Base-by-base conservation (phyloP, 2,797 vertebrate species). In the Percopsis omiscomaycus region DNA sequence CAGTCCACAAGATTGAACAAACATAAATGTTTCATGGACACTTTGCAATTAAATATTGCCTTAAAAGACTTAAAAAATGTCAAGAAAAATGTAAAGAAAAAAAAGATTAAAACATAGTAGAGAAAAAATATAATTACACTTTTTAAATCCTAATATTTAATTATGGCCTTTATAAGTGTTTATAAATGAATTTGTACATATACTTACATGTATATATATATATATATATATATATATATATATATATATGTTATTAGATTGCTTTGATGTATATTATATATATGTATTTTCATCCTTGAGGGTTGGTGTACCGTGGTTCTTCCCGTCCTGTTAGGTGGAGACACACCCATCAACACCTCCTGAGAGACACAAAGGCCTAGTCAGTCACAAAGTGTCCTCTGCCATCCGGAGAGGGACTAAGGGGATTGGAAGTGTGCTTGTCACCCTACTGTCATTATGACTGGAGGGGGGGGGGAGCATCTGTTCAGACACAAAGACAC, bases 311-410 rank as follows among this genome's bases (percentile, higher is more conserved):
- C 5, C 37, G 22, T 44, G 62, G 52, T 70, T 30, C 49, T 16
- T 53, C 61, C 74, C 22, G 59, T 55, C 75, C 68, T 73, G 69
- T 67, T 64, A 61, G 77, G 73, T 69, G 68, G 78, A 61, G 68
- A 86, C 88, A 89, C 86, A 84, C 89, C 86, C 88, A 85, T 77
- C 69, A 78, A 75, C 69, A 74, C 78, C 13, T 13, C 68, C 55
- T 78, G 71, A 78, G 59, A 79, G 27, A 69, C 1, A 59, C 15
- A 49, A 16, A 61, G 28, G 37, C 6, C 37, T 10, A 42, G 37
- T 42, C 1, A 42, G 37, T 42, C 37, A 9, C 8, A 42, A 42
- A 42, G 37, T 6, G 9, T 6, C 37, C 37, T 42, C 6, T 2
- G 37, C 37, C 37, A 42, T 42, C 37, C 37, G 37, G 37, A 42